Base-by-base conservation (phyloP, 2,888 invertebrate species). In the Syrphus vitripennis region DNA sequence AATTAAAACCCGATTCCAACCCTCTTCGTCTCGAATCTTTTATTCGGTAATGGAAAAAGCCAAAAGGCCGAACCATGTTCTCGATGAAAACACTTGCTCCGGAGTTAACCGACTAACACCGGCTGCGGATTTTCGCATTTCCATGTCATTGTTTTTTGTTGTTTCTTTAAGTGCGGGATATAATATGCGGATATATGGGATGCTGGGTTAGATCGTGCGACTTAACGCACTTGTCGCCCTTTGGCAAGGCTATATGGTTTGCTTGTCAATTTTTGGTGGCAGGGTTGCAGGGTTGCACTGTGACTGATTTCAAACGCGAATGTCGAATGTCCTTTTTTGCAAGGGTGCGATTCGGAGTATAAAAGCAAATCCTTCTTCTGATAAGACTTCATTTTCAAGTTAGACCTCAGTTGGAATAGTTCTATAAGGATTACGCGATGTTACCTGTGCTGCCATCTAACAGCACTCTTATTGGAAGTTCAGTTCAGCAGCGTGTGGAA, bases 161-260 rank as follows among this genome's bases (percentile, higher is more conserved):
- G 24, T 24, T 24, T 24, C 14, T 50, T 24, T 53, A 67, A 24
- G 12, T 21, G 42, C 48, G 69, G 70, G 10, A 26, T 29, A 19
- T 3, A 34, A 12, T n/a, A n/a, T n/a, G n/a, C n/a, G n/a, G n/a
- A n/a, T n/a, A n/a, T n/a, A n/a, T n/a, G n/a, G 34, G 50, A 82
- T 86, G 86, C 86, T 86, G 86, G 77, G 86, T 86, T 29, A 86
- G 82, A 88, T 88, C 89, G 92, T 92, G 92, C 91, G 92, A 92
- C 91, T 91, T 91, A 90, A 90, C 91, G 91, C 92, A 92, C 92
- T 92, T 92, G 92, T 91, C 89, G 88, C 63, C 16, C 34, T 21
- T 0, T 42, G 59, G 84, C 70, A 69, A 37, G 37, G 55, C 57
- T 70, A 4, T 16, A 53, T 55, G n/a, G n/a, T 21, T 31, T 59